Base-by-base conservation (phyloP, 2,113 vertebrate genomes). In the Ammodytes dubius region DNA sequence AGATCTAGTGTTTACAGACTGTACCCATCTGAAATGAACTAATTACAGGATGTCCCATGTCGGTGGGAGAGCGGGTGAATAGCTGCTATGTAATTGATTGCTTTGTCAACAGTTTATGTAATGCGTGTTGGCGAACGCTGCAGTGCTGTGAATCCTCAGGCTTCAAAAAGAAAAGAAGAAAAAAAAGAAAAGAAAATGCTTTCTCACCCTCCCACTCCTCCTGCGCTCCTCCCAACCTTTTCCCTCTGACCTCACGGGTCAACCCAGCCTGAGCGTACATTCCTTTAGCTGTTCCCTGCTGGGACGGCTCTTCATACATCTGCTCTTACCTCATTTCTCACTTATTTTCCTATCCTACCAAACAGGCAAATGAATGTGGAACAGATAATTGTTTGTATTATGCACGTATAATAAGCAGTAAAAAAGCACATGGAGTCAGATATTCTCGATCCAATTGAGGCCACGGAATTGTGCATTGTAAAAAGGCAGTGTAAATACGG, bases 191-290 rank as follows among this genome's bases (percentile, higher is more conserved):
- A 72, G 81, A 37, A 85, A 49, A 66, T 70, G 82, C 73, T 81
- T 78, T 86, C 77, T 76, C 81, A 74, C 67, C 87, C 90, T 88
- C 91, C 90, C 77, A 87, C 92, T 84, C 88, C 88, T 78, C 81
- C 79, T 82, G 74, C 67, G 66, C 80, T 85, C 85, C 87, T 53
- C 65, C 79, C 74, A 83, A 27, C 70, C 85, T 50, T 83, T 88
- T 76, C 56, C 84, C 57, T 77, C 70, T 66, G 88, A 92, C 85
- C 91, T 73, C 0, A 12, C 0, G 6, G 88, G 83, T 88, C 86
- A 81, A 47, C 67, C 40, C 0, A 90, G 78, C 61, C 68, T 35
- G 2, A 81, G 83, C 87, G 70, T 73, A 87, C 87, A 63, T 84
- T 90, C 60, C 71, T 76, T 81, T 54, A 74, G 85, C 84, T 54